Conservation (phyloP, 2,888 invertebrate species). For the Dicyrtomina minuta region DNA sequence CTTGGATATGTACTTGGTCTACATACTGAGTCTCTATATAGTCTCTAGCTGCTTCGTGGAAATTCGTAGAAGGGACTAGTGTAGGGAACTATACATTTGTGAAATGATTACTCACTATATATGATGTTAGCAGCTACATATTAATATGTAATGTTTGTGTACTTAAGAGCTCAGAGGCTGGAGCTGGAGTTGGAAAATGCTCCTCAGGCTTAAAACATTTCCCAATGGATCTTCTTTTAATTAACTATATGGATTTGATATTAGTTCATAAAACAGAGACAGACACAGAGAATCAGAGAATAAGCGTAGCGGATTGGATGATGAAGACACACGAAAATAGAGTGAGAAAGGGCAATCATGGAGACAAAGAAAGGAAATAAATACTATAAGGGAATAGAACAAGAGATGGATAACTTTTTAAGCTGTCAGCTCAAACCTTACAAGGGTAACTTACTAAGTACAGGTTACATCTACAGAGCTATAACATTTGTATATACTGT, state of each 20-base stretch:
- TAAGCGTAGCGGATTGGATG: background rate
- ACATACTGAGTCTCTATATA: too few relatives aligned
- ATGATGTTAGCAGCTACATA: background rate
- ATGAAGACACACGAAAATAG: background rate
- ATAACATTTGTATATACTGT: too few relatives aligned
- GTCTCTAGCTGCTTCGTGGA: too few relatives aligned
- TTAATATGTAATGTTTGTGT: slow-evolving; percentile 7
- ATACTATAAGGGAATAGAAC: background rate
- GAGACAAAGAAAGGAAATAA: background rate
- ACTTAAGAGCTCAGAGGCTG: slow-evolving; percentile 29
- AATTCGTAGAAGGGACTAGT: too few relatives aligned
- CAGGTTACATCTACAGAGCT: too few relatives aligned
- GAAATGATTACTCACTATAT: slow-evolving; percentile 2
- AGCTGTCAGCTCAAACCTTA: too few relatives aligned
- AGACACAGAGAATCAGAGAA: background rate
- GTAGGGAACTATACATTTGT: background rate
- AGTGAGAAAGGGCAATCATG: too few relatives aligned
- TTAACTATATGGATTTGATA: slow-evolving; percentile 31
- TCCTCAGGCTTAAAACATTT: slow-evolving; percentile 21
- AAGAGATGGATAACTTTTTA: background rate
- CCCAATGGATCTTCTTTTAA: slow-evolving; percentile 33
- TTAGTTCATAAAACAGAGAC: slow-evolving; percentile 8
- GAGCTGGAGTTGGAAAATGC: slow-evolving; percentile 18
- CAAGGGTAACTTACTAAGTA: too few relatives aligned
- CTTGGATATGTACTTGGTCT: too few relatives aligned